These are phyloP conservation scores for Carcinoscorpius rotundicauda DNA, from an alignment of 1,140 invertebrate species.

Conservation along the genomic window DNA sequence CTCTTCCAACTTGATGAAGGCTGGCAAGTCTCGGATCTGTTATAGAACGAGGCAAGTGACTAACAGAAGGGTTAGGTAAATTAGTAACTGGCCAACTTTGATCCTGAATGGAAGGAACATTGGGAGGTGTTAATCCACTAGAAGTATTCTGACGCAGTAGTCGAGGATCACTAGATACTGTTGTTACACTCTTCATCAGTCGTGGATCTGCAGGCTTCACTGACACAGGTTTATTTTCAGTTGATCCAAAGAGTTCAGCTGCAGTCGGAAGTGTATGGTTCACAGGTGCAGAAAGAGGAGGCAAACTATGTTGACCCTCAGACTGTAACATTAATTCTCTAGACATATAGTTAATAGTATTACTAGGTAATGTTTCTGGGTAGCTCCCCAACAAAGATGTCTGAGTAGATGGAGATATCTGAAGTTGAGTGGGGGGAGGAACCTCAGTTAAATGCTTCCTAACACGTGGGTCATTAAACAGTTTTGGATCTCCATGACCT, in stretches of 20 bases:
- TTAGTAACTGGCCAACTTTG: too few relatives aligned
- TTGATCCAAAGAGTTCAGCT: neutral
- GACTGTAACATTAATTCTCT: neutral
- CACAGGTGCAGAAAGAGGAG: neutral
- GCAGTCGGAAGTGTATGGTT: neutral
- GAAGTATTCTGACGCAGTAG: neutral
- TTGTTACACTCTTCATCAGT: neutral
- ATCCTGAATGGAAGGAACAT: neutral
- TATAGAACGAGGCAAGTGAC: conserved; percentile 16
- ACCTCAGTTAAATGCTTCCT: conserved; percentile 10
- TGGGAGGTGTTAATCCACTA: neutral
- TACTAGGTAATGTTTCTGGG: conserved; percentile 4
- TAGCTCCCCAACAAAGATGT: conserved; percentile 2
- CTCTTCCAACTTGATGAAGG: conserved; percentile 9
- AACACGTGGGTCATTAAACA: conserved; percentile 24
- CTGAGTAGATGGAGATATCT: conserved; percentile 3
- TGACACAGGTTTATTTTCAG: neutral
- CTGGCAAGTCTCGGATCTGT: conserved; percentile 18
- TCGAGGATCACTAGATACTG: neutral
- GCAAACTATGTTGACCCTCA: neutral
- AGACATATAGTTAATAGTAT: neutral
- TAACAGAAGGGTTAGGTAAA: conserved; percentile 8
- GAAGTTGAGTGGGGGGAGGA: conserved; percentile 9
- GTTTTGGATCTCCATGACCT: conserved; percentile 16
- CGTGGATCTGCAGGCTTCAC: neutral